Conservation (phyloP, 2,797 vertebrate species). For the Ibycter americanus region DNA sequence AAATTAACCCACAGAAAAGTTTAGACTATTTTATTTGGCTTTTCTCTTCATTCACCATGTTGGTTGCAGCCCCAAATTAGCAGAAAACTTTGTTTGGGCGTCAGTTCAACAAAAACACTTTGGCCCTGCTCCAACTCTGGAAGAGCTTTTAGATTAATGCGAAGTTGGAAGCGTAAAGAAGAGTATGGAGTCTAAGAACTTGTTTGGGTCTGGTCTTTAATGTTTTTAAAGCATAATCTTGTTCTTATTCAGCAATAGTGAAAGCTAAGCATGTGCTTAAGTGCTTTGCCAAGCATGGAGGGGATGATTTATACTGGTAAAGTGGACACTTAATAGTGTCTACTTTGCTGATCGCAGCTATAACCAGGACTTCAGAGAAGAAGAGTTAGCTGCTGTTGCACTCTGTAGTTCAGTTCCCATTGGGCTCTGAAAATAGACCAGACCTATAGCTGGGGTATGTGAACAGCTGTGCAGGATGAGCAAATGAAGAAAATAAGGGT, state of each 20-base stretch:
- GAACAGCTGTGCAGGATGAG: background rate
- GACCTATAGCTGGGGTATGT: background rate
- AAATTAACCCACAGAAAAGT: background rate
- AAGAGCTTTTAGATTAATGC: slow-evolving; percentile 7
- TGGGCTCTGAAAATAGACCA: background rate
- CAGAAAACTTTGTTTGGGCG: slow-evolving; percentile 5
- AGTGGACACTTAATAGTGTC: background rate
- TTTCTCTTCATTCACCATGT: background rate
- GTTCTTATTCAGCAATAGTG: background rate
- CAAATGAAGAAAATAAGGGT: background rate
- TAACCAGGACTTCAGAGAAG: background rate
- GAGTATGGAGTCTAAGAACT: background rate
- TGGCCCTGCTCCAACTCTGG: background rate
- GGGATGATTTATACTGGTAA: slow-evolving; percentile 20
- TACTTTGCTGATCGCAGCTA: background rate
- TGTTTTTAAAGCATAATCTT: background rate
- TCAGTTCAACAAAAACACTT: slow-evolving; percentile 23
- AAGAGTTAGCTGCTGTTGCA: background rate
- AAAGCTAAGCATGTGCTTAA: slow-evolving; percentile 1
- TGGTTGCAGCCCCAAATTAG: slow-evolving; percentile 1
- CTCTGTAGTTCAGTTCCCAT: background rate
- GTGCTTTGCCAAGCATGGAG: background rate
- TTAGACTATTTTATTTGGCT: background rate
- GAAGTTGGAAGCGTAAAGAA: background rate
- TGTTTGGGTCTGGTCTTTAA: background rate